Percentiles rank a stretch among this genome's conserved stretches.
Evolutionary conservation across 2,113 vertebrate species (phyloP).

Genomic region (Petroica traversi): DNA sequence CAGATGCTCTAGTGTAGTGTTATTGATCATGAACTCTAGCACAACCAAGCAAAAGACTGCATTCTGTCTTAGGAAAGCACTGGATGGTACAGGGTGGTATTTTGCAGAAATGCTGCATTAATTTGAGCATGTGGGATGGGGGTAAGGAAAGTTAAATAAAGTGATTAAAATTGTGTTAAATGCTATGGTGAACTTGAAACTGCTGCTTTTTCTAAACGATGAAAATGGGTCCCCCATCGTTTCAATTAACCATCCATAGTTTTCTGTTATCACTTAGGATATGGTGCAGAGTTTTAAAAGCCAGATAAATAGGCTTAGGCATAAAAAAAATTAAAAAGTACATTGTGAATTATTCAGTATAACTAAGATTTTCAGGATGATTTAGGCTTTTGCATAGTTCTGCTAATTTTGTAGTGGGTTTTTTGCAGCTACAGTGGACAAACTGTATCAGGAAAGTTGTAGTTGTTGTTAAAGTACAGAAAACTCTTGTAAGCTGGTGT

Average conservation of each 20-base stretch:
- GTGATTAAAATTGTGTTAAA: background rate
- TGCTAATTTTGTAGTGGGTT: background rate
- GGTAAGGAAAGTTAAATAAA: background rate
- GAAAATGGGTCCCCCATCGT: background rate
- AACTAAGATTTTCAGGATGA: background rate
- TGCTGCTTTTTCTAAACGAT: background rate
- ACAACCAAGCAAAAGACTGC: background rate
- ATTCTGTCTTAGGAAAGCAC: background rate
- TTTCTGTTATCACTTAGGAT: background rate
- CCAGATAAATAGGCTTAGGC: background rate
- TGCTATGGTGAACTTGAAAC: background rate
- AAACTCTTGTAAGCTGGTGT: background rate
- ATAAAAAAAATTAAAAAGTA: background rate
- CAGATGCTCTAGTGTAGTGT: accelerated
- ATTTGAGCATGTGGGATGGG: background rate
- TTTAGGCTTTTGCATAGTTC: background rate
- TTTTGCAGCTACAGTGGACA: background rate
- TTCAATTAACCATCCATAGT: background rate
- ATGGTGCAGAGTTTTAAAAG: background rate
- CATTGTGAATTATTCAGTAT: background rate
- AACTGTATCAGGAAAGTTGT: background rate
- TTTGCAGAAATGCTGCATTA: background rate
- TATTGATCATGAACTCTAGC: background rate
- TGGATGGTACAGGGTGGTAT: background rate
- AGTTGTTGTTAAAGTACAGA: background rate